phyloP scores from a whole-genome alignment of 2,113 vertebrate genomes.

The Rousettus leschenaultii region DNA sequence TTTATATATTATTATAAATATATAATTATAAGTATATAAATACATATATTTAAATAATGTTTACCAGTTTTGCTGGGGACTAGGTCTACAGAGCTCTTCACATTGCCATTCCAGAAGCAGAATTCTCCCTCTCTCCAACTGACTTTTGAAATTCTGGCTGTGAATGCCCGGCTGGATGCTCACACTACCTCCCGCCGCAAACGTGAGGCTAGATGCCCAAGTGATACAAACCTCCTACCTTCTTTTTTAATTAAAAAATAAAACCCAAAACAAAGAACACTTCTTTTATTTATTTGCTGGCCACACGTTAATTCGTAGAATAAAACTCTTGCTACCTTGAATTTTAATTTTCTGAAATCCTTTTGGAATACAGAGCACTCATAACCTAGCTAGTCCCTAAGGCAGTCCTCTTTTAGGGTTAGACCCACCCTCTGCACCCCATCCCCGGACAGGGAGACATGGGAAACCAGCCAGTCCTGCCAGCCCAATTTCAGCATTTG shows the following conservation, averaged over 20 bases:
- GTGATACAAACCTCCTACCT: background rate
- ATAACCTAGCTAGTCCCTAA: background rate
- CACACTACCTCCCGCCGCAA: background rate
- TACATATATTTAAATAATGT: background rate
- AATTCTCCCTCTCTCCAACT: no score
- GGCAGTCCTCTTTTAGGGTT: background rate
- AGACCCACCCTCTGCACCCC: background rate
- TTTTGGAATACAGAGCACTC: background rate
- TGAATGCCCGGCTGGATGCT: background rate
- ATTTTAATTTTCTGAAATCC: background rate
- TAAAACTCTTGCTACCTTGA: background rate
- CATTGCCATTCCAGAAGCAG: background rate
- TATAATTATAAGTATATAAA: background rate
- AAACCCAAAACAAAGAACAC: no score
- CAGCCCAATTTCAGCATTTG: background rate
- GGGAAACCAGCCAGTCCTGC: background rate
- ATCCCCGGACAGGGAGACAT: rapidly evolving
- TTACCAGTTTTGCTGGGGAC: background rate
- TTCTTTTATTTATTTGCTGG: background rate
- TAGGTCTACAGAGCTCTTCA: background rate
- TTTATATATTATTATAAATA: background rate
- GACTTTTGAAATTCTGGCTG: background rate
- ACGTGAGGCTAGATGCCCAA: background rate
- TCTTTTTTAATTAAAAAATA: background rate
- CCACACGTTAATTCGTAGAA: background rate